Conservation (phyloP, 2,888 invertebrate genomes). For the Masnerella sp. region DNA sequence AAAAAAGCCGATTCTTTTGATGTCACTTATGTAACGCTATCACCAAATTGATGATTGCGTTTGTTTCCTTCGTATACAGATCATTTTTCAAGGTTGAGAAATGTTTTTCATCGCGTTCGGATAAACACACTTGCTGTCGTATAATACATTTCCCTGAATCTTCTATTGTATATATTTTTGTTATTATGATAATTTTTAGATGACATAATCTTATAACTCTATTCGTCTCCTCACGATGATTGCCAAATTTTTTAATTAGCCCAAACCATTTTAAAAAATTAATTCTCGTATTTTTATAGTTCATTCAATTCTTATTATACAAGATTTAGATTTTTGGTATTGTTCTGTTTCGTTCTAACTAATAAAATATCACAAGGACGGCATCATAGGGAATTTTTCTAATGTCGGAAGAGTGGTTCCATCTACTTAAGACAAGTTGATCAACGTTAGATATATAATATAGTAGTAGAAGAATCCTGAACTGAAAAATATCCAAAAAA, state of each 20-base stretch:
- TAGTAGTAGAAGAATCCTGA: too few species aligned
- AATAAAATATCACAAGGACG: too few species aligned
- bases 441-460: too few species aligned
- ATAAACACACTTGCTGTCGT: conserved; percentile 23
- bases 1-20: conserved; percentile 23
- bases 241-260: conserved; percentile 28
- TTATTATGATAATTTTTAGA: conserved; percentile 21
- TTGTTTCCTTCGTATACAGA: conserved; percentile 17
- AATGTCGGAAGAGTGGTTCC: too few species aligned
- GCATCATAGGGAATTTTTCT: too few species aligned
- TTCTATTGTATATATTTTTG: conserved; percentile 15
- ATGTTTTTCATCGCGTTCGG: conserved; percentile 24
- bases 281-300: too few species aligned
- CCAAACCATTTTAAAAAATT: too few species aligned
- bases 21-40: conserved; percentile 4
- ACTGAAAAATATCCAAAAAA: too few species aligned
- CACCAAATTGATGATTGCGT: conserved; percentile 30
- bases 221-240: conserved; percentile 21
- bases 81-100: conserved; percentile 51
- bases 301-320: too few species aligned
- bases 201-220: conserved; percentile 27
- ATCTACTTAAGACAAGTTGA: background rate
- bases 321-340: too few species aligned
- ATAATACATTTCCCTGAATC: conserved; percentile 33
- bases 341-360: too few species aligned